Percentiles rank a stretch among this genome's conserved stretches.
These are phyloP conservation scores for Avahi laniger DNA, from an alignment of 2,797 vertebrate species.

Conservation along the genomic window DNA sequence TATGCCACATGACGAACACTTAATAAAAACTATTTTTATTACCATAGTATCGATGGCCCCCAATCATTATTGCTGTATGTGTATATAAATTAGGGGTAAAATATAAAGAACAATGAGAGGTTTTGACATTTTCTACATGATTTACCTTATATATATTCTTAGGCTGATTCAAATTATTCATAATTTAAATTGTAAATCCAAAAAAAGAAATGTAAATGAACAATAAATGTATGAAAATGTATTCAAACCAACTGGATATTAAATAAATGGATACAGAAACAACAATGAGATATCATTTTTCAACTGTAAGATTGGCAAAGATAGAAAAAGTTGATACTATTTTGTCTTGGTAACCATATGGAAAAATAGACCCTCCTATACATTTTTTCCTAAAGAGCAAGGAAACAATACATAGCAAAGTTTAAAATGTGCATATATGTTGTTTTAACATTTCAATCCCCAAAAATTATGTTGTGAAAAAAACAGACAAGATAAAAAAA, in stretches of 20 bases:
- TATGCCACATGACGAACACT: neutral
- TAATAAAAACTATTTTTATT: constrained; percentile 27
- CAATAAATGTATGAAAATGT: neutral
- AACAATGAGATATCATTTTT: neutral
- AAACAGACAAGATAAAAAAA: neutral
- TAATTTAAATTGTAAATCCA: constrained; percentile 3
- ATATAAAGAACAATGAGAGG: neutral
- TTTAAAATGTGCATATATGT: neutral
- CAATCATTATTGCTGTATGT: neutral
- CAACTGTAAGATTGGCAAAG: neutral
- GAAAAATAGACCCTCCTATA: neutral
- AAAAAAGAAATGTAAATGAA: neutral
- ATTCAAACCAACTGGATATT: neutral
- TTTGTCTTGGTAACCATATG: neutral
- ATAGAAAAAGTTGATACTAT: neutral
- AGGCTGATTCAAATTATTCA: neutral
- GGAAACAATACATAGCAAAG: neutral
- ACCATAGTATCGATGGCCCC: neutral
- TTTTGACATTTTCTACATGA: neutral
- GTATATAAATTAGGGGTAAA: neutral
- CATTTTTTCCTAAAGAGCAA: neutral
- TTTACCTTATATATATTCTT: neutral
- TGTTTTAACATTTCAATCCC: neutral
- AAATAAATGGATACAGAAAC: neutral
- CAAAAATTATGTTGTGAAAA: neutral